Evolutionary conservation across 1,140 invertebrate genomes (phyloP).

Genomic region (Nephila pilipes): DNA sequence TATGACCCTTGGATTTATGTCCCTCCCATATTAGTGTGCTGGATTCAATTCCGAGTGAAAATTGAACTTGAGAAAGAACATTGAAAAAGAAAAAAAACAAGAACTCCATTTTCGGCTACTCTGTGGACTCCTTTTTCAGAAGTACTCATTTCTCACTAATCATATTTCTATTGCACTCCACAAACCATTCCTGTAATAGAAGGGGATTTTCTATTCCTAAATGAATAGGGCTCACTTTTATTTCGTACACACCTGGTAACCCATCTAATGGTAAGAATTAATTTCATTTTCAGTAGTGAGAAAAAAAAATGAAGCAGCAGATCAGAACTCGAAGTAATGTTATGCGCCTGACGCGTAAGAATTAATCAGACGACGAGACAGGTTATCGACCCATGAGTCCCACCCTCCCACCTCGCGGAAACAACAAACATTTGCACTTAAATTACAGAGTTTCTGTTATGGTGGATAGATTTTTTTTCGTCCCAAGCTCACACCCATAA

Average conservation of each 20-base stretch:
- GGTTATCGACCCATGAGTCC: conserved; percentile 54
- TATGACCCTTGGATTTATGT: no score
- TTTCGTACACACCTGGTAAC: conserved; percentile 6
- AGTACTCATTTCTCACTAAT: background rate
- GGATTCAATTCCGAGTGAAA: no score
- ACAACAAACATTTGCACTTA: conserved; percentile 68
- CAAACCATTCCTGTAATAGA: background rate
- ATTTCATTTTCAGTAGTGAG: background rate
- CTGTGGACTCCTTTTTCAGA: background rate
- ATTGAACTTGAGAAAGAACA: no score
- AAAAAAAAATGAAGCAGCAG: background rate
- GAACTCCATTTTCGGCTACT: no score
- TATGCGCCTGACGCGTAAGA: conserved; percentile 14
- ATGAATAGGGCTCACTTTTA: background rate
- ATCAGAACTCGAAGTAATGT: background rate
- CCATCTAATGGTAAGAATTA: background rate
- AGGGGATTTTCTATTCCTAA: background rate
- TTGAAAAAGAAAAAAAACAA: no score
- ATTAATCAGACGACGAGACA: conserved; percentile 64
- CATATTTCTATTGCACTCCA: background rate
- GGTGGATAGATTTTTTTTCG: conserved; percentile 18
- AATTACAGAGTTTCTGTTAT: conserved; percentile 65
- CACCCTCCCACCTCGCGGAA: conserved; percentile 33
- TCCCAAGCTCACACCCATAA: conserved; percentile 59
- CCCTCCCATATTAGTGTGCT: no score